Evolutionary conservation across 2,888 invertebrate species (phyloP), one percentile per base, ranked within the genome.

Genomic region (Chesias legatella): DNA sequence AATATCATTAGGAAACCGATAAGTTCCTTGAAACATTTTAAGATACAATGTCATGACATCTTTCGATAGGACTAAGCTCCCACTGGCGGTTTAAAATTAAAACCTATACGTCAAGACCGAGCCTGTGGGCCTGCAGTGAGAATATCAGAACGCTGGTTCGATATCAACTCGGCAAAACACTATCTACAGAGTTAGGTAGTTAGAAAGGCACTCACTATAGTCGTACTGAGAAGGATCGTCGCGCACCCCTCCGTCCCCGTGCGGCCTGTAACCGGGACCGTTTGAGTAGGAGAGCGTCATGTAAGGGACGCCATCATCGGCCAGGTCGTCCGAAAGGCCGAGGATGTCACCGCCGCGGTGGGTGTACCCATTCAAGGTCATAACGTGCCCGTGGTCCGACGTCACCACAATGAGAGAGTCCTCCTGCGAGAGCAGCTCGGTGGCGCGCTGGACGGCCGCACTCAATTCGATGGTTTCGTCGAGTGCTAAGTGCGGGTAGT

Each of bases 361-460:
- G 6, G 92, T 88, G 71, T 95, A 95, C 0, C 95, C 95, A 34
- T 88, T 90, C 51, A 91, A 79, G 13, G 90, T 83, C 89, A 95
- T 91, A 0, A 92, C 91, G 70, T 95, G 94, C 0, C 94, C 90
- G 68, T 95, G 95, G 77, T 95, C 95, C 0, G 94, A 88, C 0
- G 94, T 94, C 17, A 94, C 94, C 10, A 96, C 90, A 7, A 95
- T 88, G 25, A 96, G 79, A 0, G 96, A 95, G 47, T 96, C 94
- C 0, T 91, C 80, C 17, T 80, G 79, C 26, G 76, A 34, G 9
- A 80, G 61, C 43, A 80, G 70, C 33, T 48, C 60, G 10, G 83
- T 57, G 2, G 94, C 79, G 33, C 72, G 71, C 24, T 43, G 51
- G 25, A 93, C 85, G 20, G 95, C 92, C 8, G 81, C 76, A 48